phyloP scores from a whole-genome alignment of 2,113 vertebrate genomes.

The Empidonax alnorum region DNA sequence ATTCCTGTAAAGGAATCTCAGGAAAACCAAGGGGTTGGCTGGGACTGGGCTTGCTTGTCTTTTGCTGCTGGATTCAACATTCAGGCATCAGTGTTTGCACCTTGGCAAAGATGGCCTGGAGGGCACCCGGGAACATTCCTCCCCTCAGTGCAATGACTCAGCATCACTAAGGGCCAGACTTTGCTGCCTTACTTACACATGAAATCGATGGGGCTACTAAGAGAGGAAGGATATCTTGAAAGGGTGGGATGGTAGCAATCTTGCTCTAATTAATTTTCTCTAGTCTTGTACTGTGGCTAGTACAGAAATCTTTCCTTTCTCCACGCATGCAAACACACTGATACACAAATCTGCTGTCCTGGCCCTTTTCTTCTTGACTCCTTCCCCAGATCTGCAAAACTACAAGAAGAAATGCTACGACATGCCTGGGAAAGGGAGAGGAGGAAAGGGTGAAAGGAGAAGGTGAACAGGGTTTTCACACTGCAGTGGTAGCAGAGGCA shows the following conservation, averaged over 20 bases:
- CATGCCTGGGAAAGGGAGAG: not conserved
- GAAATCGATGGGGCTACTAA: not conserved
- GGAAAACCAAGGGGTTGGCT: not conserved
- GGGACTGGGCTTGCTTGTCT: not conserved
- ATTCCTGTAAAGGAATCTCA: not conserved
- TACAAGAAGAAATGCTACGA: not conserved
- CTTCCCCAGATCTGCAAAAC: not conserved
- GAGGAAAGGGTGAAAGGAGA: not conserved
- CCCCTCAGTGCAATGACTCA: not conserved
- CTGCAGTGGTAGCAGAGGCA: not conserved
- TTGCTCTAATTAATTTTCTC: not conserved
- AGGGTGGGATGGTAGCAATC: not conserved
- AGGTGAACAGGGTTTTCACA: not conserved
- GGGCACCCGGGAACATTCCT: not conserved
- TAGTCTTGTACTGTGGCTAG: not conserved
- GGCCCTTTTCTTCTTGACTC: not conserved
- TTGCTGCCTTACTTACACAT: not conserved
- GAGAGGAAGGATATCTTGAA: not conserved
- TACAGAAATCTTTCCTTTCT: not conserved
- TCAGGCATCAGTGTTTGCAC: not conserved
- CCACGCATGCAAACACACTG: not conserved
- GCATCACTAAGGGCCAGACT: not conserved
- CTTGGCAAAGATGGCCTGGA: not conserved
- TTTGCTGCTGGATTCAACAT: not conserved
- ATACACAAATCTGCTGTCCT: not conserved